phyloP scores from a whole-genome alignment of 2,888 invertebrate species.

The Apantesis nais region DNA sequence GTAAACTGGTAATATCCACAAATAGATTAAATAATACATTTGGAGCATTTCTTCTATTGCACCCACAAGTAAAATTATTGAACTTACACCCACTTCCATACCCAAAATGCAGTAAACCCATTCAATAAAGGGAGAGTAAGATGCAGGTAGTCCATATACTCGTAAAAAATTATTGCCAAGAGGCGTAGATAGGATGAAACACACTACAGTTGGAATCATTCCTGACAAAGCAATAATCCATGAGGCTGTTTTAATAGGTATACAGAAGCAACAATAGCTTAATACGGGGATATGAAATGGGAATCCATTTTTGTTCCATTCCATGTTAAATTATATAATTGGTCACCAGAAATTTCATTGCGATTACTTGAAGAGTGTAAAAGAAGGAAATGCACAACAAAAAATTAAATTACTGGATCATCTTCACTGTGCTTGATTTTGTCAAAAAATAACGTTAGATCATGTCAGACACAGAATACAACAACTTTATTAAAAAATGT shows the following conservation, averaged over 20 bases:
- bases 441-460: neutral
- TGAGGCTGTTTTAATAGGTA: constrained; percentile 42
- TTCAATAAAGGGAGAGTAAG: constrained; percentile 31
- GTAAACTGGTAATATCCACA: constrained; percentile 44
- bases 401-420: neutral
- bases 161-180: constrained; percentile 32
- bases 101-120: constrained; percentile 43
- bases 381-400: neutral
- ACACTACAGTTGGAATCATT: constrained; percentile 48
- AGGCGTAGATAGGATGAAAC: constrained; percentile 41
- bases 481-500: too few species aligned
- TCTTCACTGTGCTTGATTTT: constrained; percentile 4
- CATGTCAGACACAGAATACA: too few species aligned
- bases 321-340: constrained; percentile 3
- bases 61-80: constrained; percentile 45
- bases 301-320: neutral
- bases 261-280: constrained; percentile 41
- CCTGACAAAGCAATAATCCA: constrained; percentile 51
- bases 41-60: constrained; percentile 25
- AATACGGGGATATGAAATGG: constrained; percentile 38
- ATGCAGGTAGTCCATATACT: constrained; percentile 41
- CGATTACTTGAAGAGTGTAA: neutral
- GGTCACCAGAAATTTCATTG: neutral
- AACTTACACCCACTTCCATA: constrained; percentile 39
- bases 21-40: constrained; percentile 38